A percentile compares a stretch with the other conserved stretches of the same genome.
Evolutionary conservation across 1,140 invertebrate genomes (phyloP).

Genomic region (Lasaia peninsularis): DNA sequence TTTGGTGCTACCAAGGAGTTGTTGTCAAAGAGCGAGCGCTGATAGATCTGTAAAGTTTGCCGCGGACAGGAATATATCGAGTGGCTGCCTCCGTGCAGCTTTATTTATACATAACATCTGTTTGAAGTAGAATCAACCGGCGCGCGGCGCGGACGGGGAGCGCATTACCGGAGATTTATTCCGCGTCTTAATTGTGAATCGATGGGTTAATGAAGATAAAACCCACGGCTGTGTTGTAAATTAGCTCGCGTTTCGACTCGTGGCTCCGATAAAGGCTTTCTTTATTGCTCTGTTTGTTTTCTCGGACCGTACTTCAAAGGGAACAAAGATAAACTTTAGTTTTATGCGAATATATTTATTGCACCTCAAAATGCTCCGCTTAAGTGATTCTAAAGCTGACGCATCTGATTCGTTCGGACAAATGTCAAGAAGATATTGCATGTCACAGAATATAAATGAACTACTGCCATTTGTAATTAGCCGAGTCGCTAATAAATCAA

Average conservation of each 20-base stretch:
- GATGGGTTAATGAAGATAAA: slow-evolving; percentile 78
- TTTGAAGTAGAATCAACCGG: slow-evolving; percentile 74
- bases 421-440: slow-evolving; percentile 17
- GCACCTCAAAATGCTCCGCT: slow-evolving; percentile 45
- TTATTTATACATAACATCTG: slow-evolving; percentile 77
- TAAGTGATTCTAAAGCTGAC: slow-evolving; percentile 45
- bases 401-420: slow-evolving; percentile 33
- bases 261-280: slow-evolving; percentile 74
- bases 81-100: slow-evolving; percentile 72
- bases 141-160: slow-evolving; percentile 56
- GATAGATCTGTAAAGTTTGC: slow-evolving; percentile 76
- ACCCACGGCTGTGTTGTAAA: slow-evolving; percentile 75
- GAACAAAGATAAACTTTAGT: slow-evolving; percentile 70
- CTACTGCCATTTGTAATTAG: slow-evolving; percentile 58
- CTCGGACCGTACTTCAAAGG: slow-evolving; percentile 73
- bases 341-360: slow-evolving; percentile 73
- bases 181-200: slow-evolving; percentile 77
- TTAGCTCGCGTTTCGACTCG: slow-evolving; percentile 76
- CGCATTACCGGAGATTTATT: slow-evolving; percentile 75
- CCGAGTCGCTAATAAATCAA: slow-evolving; percentile 65
- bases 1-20: slow-evolving; percentile 34
- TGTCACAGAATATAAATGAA: slow-evolving; percentile 50
- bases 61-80: slow-evolving; percentile 76
- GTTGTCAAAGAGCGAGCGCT: slow-evolving; percentile 47
- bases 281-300: slow-evolving; percentile 77